phyloP scores from a whole-genome alignment of 2,797 vertebrate species.

The Rhynchonycteris naso region DNA sequence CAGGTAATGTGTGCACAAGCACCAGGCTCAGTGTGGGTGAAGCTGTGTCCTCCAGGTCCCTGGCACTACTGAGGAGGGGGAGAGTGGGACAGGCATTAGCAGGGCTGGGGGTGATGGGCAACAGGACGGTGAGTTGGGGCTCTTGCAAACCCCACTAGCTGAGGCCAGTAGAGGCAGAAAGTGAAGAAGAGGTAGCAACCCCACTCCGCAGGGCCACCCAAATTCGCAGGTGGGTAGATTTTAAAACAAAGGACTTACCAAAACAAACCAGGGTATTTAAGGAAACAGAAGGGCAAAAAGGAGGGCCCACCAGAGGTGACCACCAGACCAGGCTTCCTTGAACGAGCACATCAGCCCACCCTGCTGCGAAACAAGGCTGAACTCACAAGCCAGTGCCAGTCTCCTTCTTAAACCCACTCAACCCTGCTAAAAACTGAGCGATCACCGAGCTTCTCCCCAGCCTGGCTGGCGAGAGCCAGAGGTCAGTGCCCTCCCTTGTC shows the following conservation, averaged over 20 bases:
- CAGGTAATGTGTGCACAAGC: constrained; percentile 27
- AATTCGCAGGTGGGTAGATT: constrained; percentile 86
- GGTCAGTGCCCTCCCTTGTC: background rate
- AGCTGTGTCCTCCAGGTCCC: constrained; percentile 16
- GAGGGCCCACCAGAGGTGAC: constrained; percentile 27
- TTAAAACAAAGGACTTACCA: constrained; percentile 88
- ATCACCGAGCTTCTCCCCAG: background rate
- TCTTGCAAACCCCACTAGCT: background rate
- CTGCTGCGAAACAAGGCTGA: background rate
- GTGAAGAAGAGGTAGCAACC: background rate
- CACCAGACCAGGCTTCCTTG: background rate
- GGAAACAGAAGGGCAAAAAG: constrained; percentile 84
- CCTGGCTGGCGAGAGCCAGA: background rate
- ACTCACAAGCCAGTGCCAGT: background rate
- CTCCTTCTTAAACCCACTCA: background rate
- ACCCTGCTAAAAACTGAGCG: background rate
- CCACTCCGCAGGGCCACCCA: background rate
- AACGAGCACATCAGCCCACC: background rate
- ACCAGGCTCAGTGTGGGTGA: constrained; percentile 21
- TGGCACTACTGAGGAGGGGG: background rate
- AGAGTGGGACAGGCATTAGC: background rate
- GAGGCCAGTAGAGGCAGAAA: background rate
- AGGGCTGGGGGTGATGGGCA: background rate
- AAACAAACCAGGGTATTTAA: constrained; percentile 85
- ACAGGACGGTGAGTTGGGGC: background rate